Conservation (phyloP, 2,888 invertebrate species). For the Papilio elwesi region DNA sequence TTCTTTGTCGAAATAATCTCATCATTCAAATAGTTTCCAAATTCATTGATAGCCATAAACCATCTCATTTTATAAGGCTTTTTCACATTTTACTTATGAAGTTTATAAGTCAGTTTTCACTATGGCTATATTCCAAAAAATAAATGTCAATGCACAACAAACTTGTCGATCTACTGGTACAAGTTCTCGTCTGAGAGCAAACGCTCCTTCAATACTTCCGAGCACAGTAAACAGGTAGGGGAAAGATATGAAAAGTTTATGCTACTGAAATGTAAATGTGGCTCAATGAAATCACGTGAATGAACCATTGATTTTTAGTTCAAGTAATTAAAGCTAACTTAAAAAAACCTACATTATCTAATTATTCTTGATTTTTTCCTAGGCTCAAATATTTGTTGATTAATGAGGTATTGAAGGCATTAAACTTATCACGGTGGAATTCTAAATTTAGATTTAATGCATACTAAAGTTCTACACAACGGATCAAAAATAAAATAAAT, state of each 20-base stretch:
- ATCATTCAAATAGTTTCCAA: too few relatives aligned
- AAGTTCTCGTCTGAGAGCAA: conserved; percentile 45
- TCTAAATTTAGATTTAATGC: too few relatives aligned
- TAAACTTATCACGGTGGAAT: too few relatives aligned
- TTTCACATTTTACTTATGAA: too few relatives aligned
- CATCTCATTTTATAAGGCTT: too few relatives aligned
- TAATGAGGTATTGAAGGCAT: too few relatives aligned
- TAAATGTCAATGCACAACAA: neutral
- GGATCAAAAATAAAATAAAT: too few relatives aligned
- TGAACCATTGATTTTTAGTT: conserved; percentile 46
- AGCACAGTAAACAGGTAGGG: conserved; percentile 74
- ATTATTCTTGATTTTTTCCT: neutral
- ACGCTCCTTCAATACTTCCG: conserved; percentile 66
- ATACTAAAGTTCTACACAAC: too few relatives aligned
- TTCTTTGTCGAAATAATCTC: too few relatives aligned
- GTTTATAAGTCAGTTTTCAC: too few relatives aligned
- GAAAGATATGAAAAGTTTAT: conserved; percentile 72
- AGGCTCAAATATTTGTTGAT: neutral
- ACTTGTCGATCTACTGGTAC: conserved; percentile 28
- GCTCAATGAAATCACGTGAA: conserved; percentile 50
- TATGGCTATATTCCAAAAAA: too few relatives aligned
- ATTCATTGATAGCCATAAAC: too few relatives aligned
- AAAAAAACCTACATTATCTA: neutral
- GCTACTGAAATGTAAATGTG: conserved; percentile 70
- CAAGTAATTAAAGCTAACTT: neutral